A percentile compares a stretch with the other conserved stretches of the same genome.
phyloP scores from a whole-genome alignment of 1,140 invertebrate genomes.

The Cyrtorhinus lividipennis region DNA sequence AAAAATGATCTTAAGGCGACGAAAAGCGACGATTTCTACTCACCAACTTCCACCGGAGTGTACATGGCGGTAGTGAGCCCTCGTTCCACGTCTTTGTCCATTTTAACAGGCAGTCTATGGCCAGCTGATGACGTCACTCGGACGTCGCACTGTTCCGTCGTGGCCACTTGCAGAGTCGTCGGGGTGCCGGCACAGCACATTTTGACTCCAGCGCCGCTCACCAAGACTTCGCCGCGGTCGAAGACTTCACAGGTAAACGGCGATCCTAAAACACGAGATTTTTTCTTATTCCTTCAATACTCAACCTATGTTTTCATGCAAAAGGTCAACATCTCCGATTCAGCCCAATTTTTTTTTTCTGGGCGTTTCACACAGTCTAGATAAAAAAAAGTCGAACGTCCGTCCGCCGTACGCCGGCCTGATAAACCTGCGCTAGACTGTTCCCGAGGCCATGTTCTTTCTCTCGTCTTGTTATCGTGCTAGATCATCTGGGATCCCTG shows the following conservation, averaged over 20 bases:
- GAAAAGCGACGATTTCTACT: constrained; percentile 21
- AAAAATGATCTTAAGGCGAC: constrained; percentile 4
- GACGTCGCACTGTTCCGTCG: constrained; percentile 39
- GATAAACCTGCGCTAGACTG: too few species aligned
- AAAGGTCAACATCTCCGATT: too few species aligned
- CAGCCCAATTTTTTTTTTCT: too few species aligned
- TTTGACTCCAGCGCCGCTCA: constrained; percentile 43
- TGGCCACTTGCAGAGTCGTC: constrained; percentile 44
- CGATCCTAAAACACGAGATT: constrained; percentile 49
- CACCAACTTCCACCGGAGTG: constrained; percentile 62
- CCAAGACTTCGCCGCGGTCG: constrained; percentile 41
- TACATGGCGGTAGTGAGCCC: constrained; percentile 58
- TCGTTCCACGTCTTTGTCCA: constrained; percentile 37
- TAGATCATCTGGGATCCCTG: too few species aligned
- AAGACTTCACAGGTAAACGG: constrained; percentile 73
- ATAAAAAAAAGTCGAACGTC: too few species aligned
- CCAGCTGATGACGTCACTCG: constrained; percentile 65
- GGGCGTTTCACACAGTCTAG: too few species aligned
- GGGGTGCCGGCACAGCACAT: constrained; percentile 42
- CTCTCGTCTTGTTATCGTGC: too few species aligned
- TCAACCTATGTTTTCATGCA: too few species aligned
- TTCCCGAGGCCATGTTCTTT: too few species aligned
- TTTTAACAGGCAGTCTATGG: constrained; percentile 50
- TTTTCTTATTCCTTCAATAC: too few species aligned
- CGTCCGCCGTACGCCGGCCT: too few species aligned